Evolutionary conservation across 2,113 vertebrate species (phyloP).

Genomic region (Thinocorus orbignyianus): DNA sequence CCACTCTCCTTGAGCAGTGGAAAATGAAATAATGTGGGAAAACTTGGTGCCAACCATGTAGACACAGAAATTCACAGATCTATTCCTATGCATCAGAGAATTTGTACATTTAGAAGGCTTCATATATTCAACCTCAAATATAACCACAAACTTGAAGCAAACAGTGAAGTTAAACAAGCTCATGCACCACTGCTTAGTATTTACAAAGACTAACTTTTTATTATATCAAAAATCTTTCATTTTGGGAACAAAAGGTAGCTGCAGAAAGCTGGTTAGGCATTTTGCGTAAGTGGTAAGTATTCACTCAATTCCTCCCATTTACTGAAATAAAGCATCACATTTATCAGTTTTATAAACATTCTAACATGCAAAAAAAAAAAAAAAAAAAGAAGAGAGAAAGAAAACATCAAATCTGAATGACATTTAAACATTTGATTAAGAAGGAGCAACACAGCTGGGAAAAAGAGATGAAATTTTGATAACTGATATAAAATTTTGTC

Average conservation of each 20-base stretch:
- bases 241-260: background rate
- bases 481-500: background rate
- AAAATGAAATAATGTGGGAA: background rate
- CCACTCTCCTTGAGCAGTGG: background rate
- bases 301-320: background rate
- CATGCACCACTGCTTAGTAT: background rate
- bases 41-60: accelerated
- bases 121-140: background rate
- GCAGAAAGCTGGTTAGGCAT: background rate
- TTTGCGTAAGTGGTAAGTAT: background rate
- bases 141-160: background rate
- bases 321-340: background rate
- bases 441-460: background rate
- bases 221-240: background rate
- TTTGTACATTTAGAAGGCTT: background rate
- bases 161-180: background rate
- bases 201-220: background rate
- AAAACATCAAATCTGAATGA: background rate
- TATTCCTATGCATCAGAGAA: background rate
- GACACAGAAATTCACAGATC: background rate
- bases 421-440: background rate
- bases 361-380: background rate
- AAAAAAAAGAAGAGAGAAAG: background rate
- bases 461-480: background rate
- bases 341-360: background rate